Conservation (phyloP, 2,113 vertebrate genomes). For the Malaclemys terrapin region DNA sequence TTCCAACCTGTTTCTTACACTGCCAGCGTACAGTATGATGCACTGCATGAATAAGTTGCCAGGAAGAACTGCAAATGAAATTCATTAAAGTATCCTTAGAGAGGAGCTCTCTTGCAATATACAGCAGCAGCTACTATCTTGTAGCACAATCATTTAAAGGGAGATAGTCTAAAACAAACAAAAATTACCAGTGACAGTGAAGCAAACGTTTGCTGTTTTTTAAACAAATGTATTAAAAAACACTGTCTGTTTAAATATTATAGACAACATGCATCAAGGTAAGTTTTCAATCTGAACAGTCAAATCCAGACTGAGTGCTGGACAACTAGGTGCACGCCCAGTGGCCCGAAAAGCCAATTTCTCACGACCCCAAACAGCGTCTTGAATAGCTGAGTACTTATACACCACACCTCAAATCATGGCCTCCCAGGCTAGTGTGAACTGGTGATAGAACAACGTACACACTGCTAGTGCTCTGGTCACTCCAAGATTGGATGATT, state of each 20-base stretch:
- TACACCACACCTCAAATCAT: background rate
- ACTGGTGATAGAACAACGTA: background rate
- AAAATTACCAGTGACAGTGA: background rate
- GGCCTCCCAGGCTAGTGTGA: background rate
- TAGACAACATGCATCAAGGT: background rate
- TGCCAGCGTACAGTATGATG: background rate
- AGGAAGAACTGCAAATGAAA: background rate
- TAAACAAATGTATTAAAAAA: background rate
- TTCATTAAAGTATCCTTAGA: background rate
- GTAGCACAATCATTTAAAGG: background rate
- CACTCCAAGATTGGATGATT: background rate
- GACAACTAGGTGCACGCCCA: background rate
- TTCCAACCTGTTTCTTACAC: background rate
- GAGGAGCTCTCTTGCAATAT: fast-evolving
- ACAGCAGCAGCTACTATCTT: background rate
- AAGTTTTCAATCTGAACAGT: background rate
- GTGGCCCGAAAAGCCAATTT: background rate
- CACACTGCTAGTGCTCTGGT: background rate
- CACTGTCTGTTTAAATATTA: background rate
- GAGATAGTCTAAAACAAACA: background rate
- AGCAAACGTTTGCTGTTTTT: background rate
- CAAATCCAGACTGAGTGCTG: background rate
- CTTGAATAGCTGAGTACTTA: background rate
- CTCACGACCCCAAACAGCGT: background rate
- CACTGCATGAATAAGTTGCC: background rate